Evolutionary conservation across 1,140 invertebrate species (phyloP), one percentile per base, ranked within the genome.

Genomic region (Wasmannia auropunctata): DNA sequence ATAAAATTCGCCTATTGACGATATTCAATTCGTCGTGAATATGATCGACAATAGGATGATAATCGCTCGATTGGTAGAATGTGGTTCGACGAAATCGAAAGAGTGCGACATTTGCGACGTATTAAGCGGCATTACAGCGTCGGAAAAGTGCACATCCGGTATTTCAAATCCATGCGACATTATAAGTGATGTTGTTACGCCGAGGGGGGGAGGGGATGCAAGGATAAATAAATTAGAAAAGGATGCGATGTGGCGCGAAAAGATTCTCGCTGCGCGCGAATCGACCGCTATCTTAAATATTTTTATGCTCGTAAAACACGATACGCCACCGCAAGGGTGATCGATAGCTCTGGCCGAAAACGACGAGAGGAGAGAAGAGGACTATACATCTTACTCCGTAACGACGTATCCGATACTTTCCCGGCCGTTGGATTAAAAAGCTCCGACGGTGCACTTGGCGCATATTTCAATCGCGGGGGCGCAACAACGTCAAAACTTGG

Each of bases 401-500:
- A 83, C 79, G 67, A 83, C 67, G 79, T 83, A 83, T 83, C 79
- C 79, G 79, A 74, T 83, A 83, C 67, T 83, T 83, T 83, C 37
- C 67, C 67, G 79, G 40, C 69, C 79, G 79, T 83, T 46, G 79
- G 79, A 83, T 83, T 83, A 83, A 83, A 83, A 83, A 83, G 79
- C 79, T 83, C 67, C 79, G 22, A 34, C 79, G 76, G 37, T 83
- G 79, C 79, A 74, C 79, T 83, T 74, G 67, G 79, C 79, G 79
- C 79, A 83, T 83, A 83, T 83, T 83, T 83, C 79, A 83, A 83
- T 83, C 79, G 67, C n/a, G n/a, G n/a, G 54, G 79, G 79, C 67
- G 79, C 79, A 83, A 83, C 79, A 83, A 83, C 79, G 79, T 83
- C 79, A 83, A 83, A 83, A 83, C 79, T 83, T 83, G 67, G 67